Percentiles rank a stretch among this genome's conserved stretches.
Evolutionary conservation across 64 coral and sea anemone genomes (phyloP).

Genomic region (Anthopleura sola): DNA sequence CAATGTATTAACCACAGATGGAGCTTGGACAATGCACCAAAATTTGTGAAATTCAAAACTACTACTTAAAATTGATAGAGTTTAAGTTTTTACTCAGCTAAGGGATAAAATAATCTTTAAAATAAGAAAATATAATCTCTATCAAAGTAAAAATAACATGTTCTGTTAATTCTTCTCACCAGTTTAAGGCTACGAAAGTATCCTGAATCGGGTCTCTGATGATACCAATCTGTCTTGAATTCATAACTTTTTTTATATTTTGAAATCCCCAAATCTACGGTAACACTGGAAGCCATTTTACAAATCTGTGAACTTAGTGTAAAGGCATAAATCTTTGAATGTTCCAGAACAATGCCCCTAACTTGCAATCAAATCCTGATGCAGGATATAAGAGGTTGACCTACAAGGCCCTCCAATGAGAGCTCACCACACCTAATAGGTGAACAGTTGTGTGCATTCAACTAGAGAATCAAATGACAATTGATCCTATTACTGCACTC

Average conservation of each 20-base stretch:
- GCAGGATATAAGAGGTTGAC: neutral
- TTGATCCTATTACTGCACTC: slow-evolving; percentile 19
- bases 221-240: slow-evolving; percentile 31
- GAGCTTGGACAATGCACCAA: neutral
- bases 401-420: neutral
- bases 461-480: slow-evolving; percentile 20
- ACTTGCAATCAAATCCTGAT: neutral
- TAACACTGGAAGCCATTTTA: slow-evolving; percentile 34
- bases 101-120: neutral
- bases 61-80: neutral
- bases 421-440: slow-evolving; percentile 9
- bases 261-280: slow-evolving; percentile 26
- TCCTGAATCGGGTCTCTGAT: slow-evolving; percentile 21
- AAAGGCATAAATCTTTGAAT: slow-evolving; percentile 4
- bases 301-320: neutral
- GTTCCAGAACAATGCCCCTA: slow-evolving; percentile 22
- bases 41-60: neutral
- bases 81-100: neutral
- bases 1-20: slow-evolving; percentile 1
- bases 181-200: slow-evolving; percentile 18
- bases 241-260: slow-evolving; percentile 25
- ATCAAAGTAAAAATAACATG: neutral
- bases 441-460: slow-evolving; percentile 21
- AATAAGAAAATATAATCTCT: neutral
- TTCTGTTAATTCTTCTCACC: neutral